A percentile compares a stretch with the other conserved stretches of the same genome.
These are phyloP conservation scores for Zygothrica quintamaculata DNA, from an alignment of 2,888 invertebrate genomes.

Conservation along the genomic window DNA sequence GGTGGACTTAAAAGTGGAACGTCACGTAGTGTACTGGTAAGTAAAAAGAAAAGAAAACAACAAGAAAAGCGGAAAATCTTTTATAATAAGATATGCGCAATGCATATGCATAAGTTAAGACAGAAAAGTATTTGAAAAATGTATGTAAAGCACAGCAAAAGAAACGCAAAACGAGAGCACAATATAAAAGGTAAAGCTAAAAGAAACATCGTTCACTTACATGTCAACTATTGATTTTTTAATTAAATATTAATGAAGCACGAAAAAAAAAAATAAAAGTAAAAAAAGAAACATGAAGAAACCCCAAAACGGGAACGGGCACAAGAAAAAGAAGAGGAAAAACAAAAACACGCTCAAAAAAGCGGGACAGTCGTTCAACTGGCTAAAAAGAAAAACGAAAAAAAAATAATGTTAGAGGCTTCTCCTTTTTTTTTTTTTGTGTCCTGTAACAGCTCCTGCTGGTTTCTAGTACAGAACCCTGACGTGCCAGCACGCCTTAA, in stretches of 20 bases:
- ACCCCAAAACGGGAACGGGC: too few relatives aligned
- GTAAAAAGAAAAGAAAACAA: constrained; percentile 28
- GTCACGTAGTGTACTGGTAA: constrained; percentile 60
- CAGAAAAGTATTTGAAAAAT: constrained; percentile 51
- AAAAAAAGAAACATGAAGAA: constrained; percentile 14
- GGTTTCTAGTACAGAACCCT: constrained; percentile 14
- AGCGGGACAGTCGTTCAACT: constrained; percentile 58
- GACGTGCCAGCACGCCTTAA: constrained; percentile 48
- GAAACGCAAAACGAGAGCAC: constrained; percentile 22
- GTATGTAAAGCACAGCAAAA: constrained; percentile 24
- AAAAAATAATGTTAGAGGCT: constrained; percentile 29
- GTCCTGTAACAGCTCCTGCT: neutral
- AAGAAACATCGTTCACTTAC: constrained; percentile 66
- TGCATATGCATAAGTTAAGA: constrained; percentile 72
- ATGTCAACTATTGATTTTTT: constrained; percentile 82
- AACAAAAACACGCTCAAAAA: constrained; percentile 54
- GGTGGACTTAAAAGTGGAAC: constrained; percentile 57
- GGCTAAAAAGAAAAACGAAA: too few relatives aligned
- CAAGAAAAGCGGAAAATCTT: too few relatives aligned
- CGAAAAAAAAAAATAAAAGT: constrained; percentile 49
- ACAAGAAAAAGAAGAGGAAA: constrained; percentile 22
- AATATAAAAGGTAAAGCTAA: constrained; percentile 29
- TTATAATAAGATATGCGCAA: constrained; percentile 76
- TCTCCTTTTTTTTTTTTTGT: constrained; percentile 6
- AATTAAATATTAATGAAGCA: constrained; percentile 82